Evolutionary conservation across 2,888 invertebrate genomes (phyloP).

Genomic region (Drosophila kambysellisi): DNA sequence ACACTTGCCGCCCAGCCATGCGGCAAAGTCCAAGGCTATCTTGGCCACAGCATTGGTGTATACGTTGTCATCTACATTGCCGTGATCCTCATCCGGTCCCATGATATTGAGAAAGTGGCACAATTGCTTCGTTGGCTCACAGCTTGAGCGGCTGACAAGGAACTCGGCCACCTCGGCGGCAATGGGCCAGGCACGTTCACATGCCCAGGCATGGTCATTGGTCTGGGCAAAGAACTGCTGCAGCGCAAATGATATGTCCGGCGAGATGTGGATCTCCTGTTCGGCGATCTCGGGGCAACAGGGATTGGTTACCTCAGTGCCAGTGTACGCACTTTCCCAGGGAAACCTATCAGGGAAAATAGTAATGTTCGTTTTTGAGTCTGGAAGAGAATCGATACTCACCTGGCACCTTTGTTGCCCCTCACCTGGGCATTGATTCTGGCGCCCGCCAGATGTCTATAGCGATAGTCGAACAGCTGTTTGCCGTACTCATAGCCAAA

Average conservation of each 20-base stretch:
- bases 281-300: constrained; percentile 87
- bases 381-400: background rate
- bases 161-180: constrained; percentile 87
- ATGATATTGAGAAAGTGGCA: constrained; percentile 86
- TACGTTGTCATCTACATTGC: constrained; percentile 87
- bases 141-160: constrained; percentile 87
- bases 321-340: constrained; percentile 88
- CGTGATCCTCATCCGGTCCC: constrained; percentile 89
- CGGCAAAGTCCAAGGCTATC: constrained; percentile 87
- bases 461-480: constrained; percentile 86
- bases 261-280: constrained; percentile 87
- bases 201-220: constrained; percentile 79
- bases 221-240: constrained; percentile 77
- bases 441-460: constrained; percentile 86
- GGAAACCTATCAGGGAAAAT: constrained; percentile 85
- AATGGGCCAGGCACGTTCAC: constrained; percentile 86
- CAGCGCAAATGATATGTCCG: constrained; percentile 87
- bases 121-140: constrained; percentile 85
- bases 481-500: constrained; percentile 86
- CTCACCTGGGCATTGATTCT: constrained; percentile 86
- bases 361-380: background rate
- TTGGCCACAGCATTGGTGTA: constrained; percentile 88
- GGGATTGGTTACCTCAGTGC: constrained; percentile 87
- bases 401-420: constrained; percentile 86
- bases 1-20: constrained; percentile 84